Percentiles rank a stretch among this genome's conserved stretches.
phyloP scores from a whole-genome alignment of 1,140 invertebrate genomes.

The Drosophila pruinosa region DNA sequence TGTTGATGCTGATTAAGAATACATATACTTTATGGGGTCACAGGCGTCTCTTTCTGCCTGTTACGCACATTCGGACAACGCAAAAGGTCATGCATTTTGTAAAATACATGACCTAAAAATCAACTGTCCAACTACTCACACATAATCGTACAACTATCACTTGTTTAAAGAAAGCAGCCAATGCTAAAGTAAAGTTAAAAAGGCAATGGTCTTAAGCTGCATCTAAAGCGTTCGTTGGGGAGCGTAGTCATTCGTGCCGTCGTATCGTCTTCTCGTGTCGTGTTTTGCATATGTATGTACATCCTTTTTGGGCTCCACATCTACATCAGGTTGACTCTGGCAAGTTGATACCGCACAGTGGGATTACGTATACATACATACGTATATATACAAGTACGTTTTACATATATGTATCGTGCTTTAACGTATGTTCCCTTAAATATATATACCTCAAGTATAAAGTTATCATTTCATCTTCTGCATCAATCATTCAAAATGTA shows the following conservation, averaged over 20 bases:
- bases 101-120: too few species aligned
- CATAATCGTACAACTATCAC: conserved; percentile 79
- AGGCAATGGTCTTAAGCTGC: conserved; percentile 1
- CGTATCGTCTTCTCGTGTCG: conserved; percentile 52
- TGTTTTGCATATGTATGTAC: conserved; percentile 51
- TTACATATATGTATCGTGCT: not conserved
- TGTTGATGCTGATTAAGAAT: too few species aligned
- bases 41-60: too few species aligned
- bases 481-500: too few species aligned
- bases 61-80: too few species aligned
- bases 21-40: too few species aligned
- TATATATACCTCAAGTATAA: too few species aligned
- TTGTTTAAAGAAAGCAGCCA: conserved; percentile 80
- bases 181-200: conserved; percentile 74
- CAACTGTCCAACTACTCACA: conserved; percentile 79
- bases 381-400: not conserved
- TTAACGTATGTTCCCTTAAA: too few species aligned
- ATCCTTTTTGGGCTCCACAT: conserved; percentile 48
- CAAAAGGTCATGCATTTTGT: not conserved
- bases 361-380: not conserved
- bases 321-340: conserved; percentile 43
- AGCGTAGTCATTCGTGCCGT: conserved; percentile 16
- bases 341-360: conserved; percentile 53
- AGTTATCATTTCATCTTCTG: too few species aligned
- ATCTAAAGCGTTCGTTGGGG: conserved; percentile 46